Percentiles rank a stretch among this genome's conserved stretches.
Evolutionary conservation across 2,888 invertebrate species (phyloP).

Genomic region (Rhingia campestris): DNA sequence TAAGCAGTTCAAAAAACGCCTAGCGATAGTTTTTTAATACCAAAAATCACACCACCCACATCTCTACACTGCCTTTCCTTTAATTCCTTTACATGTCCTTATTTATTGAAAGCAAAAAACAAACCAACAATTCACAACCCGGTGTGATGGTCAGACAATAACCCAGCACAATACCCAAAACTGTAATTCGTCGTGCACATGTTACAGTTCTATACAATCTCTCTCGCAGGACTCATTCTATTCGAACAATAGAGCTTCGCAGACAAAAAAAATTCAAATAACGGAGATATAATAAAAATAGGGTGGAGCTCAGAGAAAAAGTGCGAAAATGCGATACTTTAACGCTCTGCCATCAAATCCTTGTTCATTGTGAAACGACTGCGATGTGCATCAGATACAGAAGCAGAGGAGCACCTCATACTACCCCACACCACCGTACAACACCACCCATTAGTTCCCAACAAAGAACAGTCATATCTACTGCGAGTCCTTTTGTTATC

Average conservation of each 20-base stretch:
- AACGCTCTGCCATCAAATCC: conserved; percentile 57
- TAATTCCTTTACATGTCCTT: conserved; percentile 19
- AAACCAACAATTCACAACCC: conserved; percentile 15
- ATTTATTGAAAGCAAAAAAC: conserved; percentile 19
- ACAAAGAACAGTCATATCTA: conserved; percentile 48
- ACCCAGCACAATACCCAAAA: conserved; percentile 39
- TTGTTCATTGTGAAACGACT: conserved; percentile 34
- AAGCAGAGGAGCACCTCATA: neutral
- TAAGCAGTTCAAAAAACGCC: conserved; percentile 11
- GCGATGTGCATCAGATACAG: conserved; percentile 34
- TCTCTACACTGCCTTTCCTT: neutral
- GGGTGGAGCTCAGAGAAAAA: neutral
- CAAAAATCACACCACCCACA: neutral
- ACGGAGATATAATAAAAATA: conserved; percentile 28
- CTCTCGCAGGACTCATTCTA: conserved; percentile 49
- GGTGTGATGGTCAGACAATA: conserved; percentile 41
- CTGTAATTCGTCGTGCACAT: conserved; percentile 37
- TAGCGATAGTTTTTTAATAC: neutral
- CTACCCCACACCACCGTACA: neutral
- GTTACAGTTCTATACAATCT: conserved; percentile 37
- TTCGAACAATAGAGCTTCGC: conserved; percentile 35
- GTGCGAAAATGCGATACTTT: conserved; percentile 35
- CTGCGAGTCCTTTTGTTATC: conserved; percentile 57
- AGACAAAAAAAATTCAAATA: conserved; percentile 31
- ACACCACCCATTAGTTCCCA: conserved; percentile 7